Evolutionary conservation across 2,113 vertebrate species (phyloP), one percentile per base, ranked within the genome.

Genomic region (Xerus inauris): DNA sequence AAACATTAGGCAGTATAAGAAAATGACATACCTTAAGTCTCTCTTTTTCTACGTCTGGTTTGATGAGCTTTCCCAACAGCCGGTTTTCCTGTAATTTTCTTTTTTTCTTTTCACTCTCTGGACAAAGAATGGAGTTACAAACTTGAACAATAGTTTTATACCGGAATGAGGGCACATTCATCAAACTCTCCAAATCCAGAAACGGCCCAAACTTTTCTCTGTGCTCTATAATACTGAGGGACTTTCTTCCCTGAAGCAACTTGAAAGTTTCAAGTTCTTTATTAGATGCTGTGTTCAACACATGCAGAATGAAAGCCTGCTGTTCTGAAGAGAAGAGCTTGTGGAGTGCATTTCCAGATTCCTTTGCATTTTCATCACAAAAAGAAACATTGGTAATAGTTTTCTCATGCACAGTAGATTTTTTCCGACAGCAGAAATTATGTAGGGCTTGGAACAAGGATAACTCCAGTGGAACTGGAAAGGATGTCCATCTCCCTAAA

Each of bases 241-340:
- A 97, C 88, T 99, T 99, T 91, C 97, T 98, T 59, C 99, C 99
- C 69, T 98, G 98, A 69, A 99, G 98, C 72, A 98, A 97, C 94
- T 98, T 98, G 76, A 99, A 96, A 38, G 42, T 65, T 1, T 98
- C 87, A 87, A 99, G 99, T 96, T 99, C 98, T 4, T 97, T 57
- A 83, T 73, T 90, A 0, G 99, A 71, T 10, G 98, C 99, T 7
- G 96, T 98, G 95, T 99, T 99, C 80, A 99, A 98, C 59, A 97
- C 96, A 47, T 97, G 97, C 40, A 99, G 98, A 95, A 99, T 98
- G 84, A 94, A 17, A 73, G 97, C 94, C 32, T 98, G 97, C 92
- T 99, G 99, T 42, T 99, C 98, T 2, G 97, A 10, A 3, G 98
- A 98, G 96, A 98, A 99, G 88, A 90, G 94, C 3, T 93, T 92